These are phyloP conservation scores for Saccostrea echinata DNA, from an alignment of 1,140 invertebrate genomes.

Conservation along the genomic window DNA sequence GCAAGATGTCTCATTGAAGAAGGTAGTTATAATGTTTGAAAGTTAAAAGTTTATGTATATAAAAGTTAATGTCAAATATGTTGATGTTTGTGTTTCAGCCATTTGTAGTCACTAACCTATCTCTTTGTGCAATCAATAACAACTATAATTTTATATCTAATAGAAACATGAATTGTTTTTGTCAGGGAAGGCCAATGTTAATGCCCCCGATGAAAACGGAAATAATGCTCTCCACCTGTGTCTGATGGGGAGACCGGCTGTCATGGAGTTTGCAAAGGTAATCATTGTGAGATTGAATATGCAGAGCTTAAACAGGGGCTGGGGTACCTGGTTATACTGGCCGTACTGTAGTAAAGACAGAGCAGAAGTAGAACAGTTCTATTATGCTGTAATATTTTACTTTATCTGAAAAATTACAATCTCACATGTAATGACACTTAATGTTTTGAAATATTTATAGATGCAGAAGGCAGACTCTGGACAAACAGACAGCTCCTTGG, in stretches of 20 bases:
- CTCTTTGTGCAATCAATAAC: too few species aligned
- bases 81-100: too few species aligned
- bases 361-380: neutral
- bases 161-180: neutral
- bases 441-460: neutral
- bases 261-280: slow-evolving; percentile 49
- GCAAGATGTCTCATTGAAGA: slow-evolving; percentile 13
- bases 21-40: slow-evolving; percentile 20
- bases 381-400: too few species aligned
- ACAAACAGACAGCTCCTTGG: neutral
- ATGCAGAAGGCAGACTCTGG: slow-evolving; percentile 35
- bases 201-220: slow-evolving; percentile 40
- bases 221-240: slow-evolving; percentile 54
- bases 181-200: slow-evolving; percentile 28
- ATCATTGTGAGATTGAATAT: neutral
- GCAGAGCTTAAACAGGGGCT: neutral
- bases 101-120: too few species aligned
- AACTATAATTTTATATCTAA: neutral
- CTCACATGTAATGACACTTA: too few species aligned
- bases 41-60: too few species aligned
- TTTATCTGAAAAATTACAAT: too few species aligned
- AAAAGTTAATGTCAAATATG: too few species aligned
- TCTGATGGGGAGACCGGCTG: slow-evolving; percentile 48
- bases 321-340: neutral
- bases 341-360: neutral